These are phyloP conservation scores for Myathropa florea DNA, from an alignment of 2,888 invertebrate species.

Conservation along the genomic window DNA sequence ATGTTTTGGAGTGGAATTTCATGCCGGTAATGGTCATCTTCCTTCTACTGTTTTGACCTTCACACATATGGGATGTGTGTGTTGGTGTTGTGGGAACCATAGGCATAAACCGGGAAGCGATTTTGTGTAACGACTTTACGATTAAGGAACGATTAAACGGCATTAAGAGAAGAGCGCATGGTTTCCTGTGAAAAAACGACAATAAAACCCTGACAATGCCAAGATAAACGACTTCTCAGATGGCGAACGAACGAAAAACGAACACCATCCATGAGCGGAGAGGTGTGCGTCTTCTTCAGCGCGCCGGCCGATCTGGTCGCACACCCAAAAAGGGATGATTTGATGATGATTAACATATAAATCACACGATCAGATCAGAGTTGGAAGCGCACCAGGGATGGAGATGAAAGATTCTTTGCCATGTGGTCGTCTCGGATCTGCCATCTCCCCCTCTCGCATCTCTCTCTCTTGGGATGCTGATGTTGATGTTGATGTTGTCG, in stretches of 20 bases:
- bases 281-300: conserved; percentile 1
- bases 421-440: conserved; percentile 9
- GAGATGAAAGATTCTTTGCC: conserved; percentile 29
- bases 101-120: conserved; percentile 45
- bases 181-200: conserved; percentile 55
- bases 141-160: conserved; percentile 66
- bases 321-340: conserved; percentile 70
- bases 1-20: not conserved
- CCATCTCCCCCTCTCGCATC: no score
- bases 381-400: not conserved
- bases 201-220: conserved; percentile 57
- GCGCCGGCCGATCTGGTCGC: not conserved
- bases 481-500: conserved; percentile 29
- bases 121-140: conserved; percentile 41
- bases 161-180: conserved; percentile 32
- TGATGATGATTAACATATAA: conserved; percentile 69
- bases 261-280: not conserved
- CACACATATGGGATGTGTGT: not conserved
- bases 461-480: no score
- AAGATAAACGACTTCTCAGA: conserved; percentile 46
- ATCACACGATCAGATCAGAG: conserved; percentile 59
- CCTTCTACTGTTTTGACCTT: conserved; percentile 34
- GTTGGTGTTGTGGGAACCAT: conserved; percentile 56
- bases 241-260: not conserved
- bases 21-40: not conserved